Evolutionary conservation across 2,797 vertebrate genomes (phyloP).

Genomic region (Peromyscus nudipes): DNA sequence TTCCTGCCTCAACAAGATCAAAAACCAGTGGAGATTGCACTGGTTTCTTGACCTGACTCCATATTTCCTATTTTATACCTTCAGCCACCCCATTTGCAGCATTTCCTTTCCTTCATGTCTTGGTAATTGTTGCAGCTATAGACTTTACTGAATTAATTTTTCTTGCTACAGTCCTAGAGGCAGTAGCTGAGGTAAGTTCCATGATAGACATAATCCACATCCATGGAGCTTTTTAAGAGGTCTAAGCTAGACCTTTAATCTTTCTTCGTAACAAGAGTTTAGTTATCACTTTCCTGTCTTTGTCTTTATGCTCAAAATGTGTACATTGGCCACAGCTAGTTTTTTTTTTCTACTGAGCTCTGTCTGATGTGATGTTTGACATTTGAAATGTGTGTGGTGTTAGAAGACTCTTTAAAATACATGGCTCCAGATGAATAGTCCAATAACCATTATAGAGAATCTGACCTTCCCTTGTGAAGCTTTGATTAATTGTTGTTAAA

Average conservation of each 20-base stretch:
- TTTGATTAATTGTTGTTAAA: conserved; percentile 20
- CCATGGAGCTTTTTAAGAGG: not conserved
- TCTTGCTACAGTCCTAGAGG: not conserved
- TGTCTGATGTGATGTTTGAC: not conserved
- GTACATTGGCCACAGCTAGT: not conserved
- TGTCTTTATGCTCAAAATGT: conserved; percentile 15
- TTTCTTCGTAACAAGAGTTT: not conserved
- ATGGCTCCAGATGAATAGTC: not conserved
- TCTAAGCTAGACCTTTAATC: not conserved
- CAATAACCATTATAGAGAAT: not conserved
- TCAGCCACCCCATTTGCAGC: not conserved
- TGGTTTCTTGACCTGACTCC: not conserved
- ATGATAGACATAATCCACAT: not conserved
- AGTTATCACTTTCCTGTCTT: not conserved
- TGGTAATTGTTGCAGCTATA: not conserved
- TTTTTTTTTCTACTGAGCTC: not conserved
- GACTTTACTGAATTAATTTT: not conserved
- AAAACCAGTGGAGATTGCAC: not conserved
- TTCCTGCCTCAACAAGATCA: not conserved
- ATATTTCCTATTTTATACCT: not conserved
- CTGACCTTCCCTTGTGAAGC: not conserved
- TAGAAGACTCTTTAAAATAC: not conserved
- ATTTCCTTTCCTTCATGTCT: not conserved
- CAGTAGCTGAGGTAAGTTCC: not conserved
- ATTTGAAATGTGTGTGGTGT: not conserved